These are phyloP conservation scores for Rhagium mordax DNA, from an alignment of 2,888 invertebrate species.

Conservation along the genomic window DNA sequence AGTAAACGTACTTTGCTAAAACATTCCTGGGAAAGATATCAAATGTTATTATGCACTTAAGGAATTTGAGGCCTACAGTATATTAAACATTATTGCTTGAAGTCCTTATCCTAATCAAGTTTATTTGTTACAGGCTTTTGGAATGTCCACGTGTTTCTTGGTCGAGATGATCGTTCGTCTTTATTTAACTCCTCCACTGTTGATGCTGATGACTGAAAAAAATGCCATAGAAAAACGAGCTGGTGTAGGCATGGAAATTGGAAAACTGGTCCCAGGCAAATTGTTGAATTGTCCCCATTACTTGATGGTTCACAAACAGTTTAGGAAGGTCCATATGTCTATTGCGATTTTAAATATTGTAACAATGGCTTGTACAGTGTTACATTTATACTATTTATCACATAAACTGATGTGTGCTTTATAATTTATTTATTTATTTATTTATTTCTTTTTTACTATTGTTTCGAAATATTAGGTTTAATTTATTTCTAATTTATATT, in stretches of 20 bases:
- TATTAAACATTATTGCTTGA: no score
- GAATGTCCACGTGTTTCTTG: constrained; percentile 78
- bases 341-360: constrained; percentile 88
- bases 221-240: constrained; percentile 82
- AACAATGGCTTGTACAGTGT: constrained; percentile 77
- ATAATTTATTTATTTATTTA: constrained; percentile 39
- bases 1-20: no score
- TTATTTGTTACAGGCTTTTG: constrained; percentile 74
- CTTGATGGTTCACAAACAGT: constrained; percentile 80
- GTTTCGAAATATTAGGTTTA: constrained; percentile 36
- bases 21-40: no score
- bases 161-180: constrained; percentile 85
- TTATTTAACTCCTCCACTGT: constrained; percentile 82
- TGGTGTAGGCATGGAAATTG: constrained; percentile 86
- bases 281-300: constrained; percentile 86
- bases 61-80: no score
- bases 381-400: constrained; percentile 78
- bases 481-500: constrained; percentile 41
- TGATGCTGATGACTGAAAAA: constrained; percentile 82
- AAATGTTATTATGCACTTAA: no score
- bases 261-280: constrained; percentile 80
- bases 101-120: not conserved
- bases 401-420: constrained; percentile 53
- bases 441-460: constrained; percentile 7
- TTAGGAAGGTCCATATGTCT: constrained; percentile 83